phyloP scores from a whole-genome alignment of 1,140 invertebrate species.

The Oncopeltus fasciatus region DNA sequence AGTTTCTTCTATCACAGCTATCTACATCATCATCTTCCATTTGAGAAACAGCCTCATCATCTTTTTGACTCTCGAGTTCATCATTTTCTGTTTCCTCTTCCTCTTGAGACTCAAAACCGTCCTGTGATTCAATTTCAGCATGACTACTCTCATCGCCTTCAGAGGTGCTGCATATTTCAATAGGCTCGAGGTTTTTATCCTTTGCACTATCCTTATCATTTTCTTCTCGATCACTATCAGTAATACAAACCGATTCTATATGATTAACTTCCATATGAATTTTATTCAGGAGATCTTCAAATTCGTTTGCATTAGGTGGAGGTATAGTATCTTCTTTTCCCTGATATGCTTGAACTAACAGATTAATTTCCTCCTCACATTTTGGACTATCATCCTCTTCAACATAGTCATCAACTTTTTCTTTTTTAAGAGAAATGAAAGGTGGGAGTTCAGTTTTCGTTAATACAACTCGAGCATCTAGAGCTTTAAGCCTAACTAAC shows the following conservation, averaged over 20 bases:
- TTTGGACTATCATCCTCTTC: neutral
- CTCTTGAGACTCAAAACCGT: neutral
- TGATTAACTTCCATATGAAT: neutral
- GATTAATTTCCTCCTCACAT: neutral
- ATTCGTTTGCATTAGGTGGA: neutral
- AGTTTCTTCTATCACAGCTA: neutral
- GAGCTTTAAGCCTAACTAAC: slow-evolving; percentile 19
- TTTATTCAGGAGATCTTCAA: neutral
- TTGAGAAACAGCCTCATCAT: neutral
- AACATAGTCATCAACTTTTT: neutral
- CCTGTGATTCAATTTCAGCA: no score
- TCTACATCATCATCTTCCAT: neutral
- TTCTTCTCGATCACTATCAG: neutral
- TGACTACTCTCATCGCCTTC: no score
- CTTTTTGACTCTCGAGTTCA: neutral
- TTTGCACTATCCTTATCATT: neutral
- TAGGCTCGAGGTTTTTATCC: neutral
- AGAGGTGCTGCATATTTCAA: no score
- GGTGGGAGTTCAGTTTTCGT: neutral
- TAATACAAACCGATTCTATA: neutral
- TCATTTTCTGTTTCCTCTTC: neutral
- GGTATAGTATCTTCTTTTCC: no score
- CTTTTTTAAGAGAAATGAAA: neutral
- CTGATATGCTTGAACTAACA: neutral
- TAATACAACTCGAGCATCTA: slow-evolving; percentile 8